These are phyloP conservation scores for Champsocephalus gunnari DNA, from an alignment of 2,797 vertebrate genomes.

Conservation along the genomic window DNA sequence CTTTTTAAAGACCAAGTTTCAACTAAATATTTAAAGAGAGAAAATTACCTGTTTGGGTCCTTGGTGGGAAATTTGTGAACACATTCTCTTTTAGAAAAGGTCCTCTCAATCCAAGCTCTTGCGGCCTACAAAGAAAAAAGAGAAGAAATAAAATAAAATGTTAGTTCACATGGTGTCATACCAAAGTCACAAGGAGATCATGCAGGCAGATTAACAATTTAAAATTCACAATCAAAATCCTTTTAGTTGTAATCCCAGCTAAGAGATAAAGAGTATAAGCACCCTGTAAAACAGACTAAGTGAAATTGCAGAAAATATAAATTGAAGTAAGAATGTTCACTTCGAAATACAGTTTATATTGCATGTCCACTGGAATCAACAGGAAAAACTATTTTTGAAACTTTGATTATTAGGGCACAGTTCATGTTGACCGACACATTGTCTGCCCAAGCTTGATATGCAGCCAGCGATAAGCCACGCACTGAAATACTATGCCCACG, in stretches of 20 bases:
- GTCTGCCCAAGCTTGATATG: conserved; percentile 49
- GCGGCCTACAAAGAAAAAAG: conserved; percentile 84
- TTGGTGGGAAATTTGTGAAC: conserved; percentile 91
- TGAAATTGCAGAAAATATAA: conserved; percentile 15
- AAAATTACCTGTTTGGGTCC: conserved; percentile 90
- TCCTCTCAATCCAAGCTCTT: conserved; percentile 96
- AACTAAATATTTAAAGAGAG: neutral
- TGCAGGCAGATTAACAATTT: conserved; percentile 13
- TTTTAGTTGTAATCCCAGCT: conserved; percentile 77
- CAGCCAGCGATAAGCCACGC: conserved; percentile 46
- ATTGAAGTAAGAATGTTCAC: conserved; percentile 18
- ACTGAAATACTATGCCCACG: conserved; percentile 53
- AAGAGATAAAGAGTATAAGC: conserved; percentile 58
- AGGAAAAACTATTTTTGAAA: neutral
- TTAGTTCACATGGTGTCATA: conserved; percentile 12
- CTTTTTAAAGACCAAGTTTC: neutral
- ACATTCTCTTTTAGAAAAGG: conserved; percentile 95
- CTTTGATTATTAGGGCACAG: conserved; percentile 49
- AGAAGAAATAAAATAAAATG: neutral
- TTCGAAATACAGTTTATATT: neutral
- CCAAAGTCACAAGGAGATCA: conserved; percentile 17
- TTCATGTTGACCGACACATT: conserved; percentile 45
- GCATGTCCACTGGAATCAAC: neutral
- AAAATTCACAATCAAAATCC: conserved; percentile 74
- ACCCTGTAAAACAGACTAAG: conserved; percentile 7